Evolutionary conservation across 1,140 invertebrate genomes (phyloP).

Genomic region (fruit fly (Drosophila melanogaster)): DNA sequence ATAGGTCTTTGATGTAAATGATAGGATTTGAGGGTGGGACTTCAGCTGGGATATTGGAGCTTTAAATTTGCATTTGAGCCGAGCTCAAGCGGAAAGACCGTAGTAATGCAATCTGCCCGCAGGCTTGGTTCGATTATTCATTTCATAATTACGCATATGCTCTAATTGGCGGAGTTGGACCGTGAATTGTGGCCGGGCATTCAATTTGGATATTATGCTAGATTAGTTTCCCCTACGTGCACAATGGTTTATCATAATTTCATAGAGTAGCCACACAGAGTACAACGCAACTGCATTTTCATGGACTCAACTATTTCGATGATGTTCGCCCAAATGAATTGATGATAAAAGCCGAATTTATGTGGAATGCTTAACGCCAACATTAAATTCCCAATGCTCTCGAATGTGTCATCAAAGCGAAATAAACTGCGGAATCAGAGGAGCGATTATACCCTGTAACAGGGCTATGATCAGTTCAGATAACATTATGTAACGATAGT

Average conservation of each 20-base stretch:
- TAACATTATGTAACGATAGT: not conserved
- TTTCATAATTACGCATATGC: conserved; percentile 35
- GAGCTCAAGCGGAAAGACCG: not conserved
- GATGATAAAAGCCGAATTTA: conserved; percentile 30
- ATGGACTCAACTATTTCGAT: conserved; percentile 8
- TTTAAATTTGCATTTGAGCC: conserved; percentile 16
- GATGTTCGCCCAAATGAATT: conserved; percentile 15
- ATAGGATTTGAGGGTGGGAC: conserved; percentile 52
- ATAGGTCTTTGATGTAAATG: conserved; percentile 77
- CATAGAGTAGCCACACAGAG: conserved; percentile 10
- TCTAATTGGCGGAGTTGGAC: conserved; percentile 32
- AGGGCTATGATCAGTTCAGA: not conserved
- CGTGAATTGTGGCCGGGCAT: conserved; percentile 35
- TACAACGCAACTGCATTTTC: not conserved
- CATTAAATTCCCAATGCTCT: conserved; percentile 23
- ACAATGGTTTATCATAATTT: conserved; percentile 38
- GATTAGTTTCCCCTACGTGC: conserved; percentile 23
- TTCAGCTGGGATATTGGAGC: conserved; percentile 23
- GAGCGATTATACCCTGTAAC: conserved; percentile 8
- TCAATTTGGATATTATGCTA: conserved; percentile 46
- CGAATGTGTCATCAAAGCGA: conserved; percentile 29
- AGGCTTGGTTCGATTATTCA: conserved; percentile 16
- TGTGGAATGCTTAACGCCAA: conserved; percentile 28
- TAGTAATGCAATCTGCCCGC: not conserved
- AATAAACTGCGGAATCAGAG: conserved; percentile 26